A percentile compares a stretch with the other conserved stretches of the same genome.
These are phyloP conservation scores for Lepeophtheirus nordmannii DNA, from an alignment of 2,888 invertebrate species.

Conservation along the genomic window DNA sequence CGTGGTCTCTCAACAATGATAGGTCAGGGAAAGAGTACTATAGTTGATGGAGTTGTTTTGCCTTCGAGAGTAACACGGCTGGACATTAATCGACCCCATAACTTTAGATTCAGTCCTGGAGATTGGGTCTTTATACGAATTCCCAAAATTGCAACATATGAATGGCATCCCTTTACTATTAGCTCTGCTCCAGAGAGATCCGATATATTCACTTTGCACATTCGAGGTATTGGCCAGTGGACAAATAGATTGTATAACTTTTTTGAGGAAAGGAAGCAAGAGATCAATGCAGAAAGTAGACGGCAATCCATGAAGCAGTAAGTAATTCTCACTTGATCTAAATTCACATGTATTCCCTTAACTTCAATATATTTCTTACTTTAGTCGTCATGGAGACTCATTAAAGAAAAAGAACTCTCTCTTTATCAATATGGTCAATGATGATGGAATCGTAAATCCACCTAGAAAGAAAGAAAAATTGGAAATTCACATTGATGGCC, in stretches of 20 bases:
- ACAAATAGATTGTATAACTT: conserved; percentile 30
- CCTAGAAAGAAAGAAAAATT: conserved; percentile 29
- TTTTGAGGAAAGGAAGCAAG: conserved; percentile 27
- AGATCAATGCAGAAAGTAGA: conserved; percentile 7
- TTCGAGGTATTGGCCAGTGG: conserved; percentile 34
- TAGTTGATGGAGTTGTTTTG: conserved; percentile 9
- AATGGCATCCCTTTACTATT: conserved; percentile 94
- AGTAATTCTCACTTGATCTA: not conserved
- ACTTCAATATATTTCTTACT: not conserved
- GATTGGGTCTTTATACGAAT: conserved; percentile 78
- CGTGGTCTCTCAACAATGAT: conserved; percentile 34
- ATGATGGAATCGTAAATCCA: conserved; percentile 13
- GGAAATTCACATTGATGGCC: conserved; percentile 82
- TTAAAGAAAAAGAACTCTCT: not conserved
- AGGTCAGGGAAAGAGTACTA: conserved; percentile 22
- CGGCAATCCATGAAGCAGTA: conserved; percentile 5
- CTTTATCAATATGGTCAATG: not conserved
- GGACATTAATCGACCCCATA: conserved; percentile 66
- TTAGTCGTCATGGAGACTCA: not conserved
- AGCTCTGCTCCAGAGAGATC: conserved; percentile 33
- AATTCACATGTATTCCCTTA: not conserved
- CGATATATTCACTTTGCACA: conserved; percentile 9
- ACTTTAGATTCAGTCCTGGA: conserved; percentile 76
- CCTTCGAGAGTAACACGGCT: conserved; percentile 34
- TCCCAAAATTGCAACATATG: conserved; percentile 74